Evolutionary conservation across 1,140 invertebrate genomes (phyloP).

Genomic region (Hyposmocoma kahamanoa): DNA sequence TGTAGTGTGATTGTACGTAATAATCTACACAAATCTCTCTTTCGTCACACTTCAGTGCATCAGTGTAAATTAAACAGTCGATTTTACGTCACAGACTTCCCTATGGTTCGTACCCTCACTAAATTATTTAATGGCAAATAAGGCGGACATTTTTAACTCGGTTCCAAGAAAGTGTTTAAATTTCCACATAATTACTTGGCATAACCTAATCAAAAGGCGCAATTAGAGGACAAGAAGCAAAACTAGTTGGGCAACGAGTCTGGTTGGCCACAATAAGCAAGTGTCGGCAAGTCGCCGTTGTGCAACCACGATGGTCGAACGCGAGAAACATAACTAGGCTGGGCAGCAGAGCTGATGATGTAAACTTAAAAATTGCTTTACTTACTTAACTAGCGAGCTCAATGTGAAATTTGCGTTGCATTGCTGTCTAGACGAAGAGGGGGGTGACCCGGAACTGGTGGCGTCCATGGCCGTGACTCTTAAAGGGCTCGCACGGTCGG

Average conservation of each 20-base stretch:
- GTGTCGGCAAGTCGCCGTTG: constrained; percentile 66
- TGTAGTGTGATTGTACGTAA: too few relatives aligned
- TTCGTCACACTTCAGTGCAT: too few relatives aligned
- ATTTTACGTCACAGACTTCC: too few relatives aligned
- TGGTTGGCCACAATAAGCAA: constrained; percentile 57
- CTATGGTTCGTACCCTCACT: too few relatives aligned
- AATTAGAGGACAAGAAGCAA: constrained; percentile 65
- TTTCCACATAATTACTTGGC: constrained; percentile 33
- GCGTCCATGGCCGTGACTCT: constrained; percentile 38
- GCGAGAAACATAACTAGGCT: constrained; percentile 72
- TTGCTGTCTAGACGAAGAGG: constrained; percentile 30
- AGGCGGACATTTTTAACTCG: too few relatives aligned
- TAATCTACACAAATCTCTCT: too few relatives aligned
- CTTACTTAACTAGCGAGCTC: constrained; percentile 63
- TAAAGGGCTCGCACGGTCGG: neutral
- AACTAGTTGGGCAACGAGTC: constrained; percentile 60
- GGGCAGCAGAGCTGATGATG: constrained; percentile 61
- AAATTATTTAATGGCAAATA: too few relatives aligned
- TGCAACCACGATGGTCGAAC: constrained; percentile 68
- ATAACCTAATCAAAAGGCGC: constrained; percentile 49
- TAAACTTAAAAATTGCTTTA: constrained; percentile 73
- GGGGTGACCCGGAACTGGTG: constrained; percentile 52
- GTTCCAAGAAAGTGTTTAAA: too few relatives aligned
- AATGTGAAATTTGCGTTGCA: constrained; percentile 64
- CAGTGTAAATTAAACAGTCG: too few relatives aligned